Base-by-base conservation (phyloP, 2,797 vertebrate genomes). In the Sebastes steindachneri region DNA sequence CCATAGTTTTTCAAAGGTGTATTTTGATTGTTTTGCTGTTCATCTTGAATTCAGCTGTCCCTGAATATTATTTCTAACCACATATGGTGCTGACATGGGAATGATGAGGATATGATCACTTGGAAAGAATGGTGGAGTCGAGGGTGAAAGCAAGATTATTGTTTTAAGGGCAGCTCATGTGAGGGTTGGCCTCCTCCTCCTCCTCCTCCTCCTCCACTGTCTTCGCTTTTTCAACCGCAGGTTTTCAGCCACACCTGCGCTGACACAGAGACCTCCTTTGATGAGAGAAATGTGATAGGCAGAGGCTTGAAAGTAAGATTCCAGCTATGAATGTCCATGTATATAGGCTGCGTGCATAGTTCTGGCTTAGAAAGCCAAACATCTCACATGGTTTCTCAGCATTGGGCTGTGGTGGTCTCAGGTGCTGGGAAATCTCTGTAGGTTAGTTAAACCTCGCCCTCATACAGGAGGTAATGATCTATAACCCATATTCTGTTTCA, bases 171-270 rank as follows among this genome's bases (percentile, higher is more conserved):
- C 72, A 79, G 77, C 83, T 74, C 78, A 63, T 77, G 65, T 77
- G 67, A 82, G 75, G 48, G 63, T 71, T 58, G 76, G 63, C 75
- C 85, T 83, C 80, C 69, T 64, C 77, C 77, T 12, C 62, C 69
- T 12, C 62, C 69, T 33, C 37, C 58, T 65, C 54, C 26, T 9
- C 68, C 54, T 64, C 80, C 21, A 33, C 78, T 70, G 68, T 76
- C 84, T 88, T 87, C 71, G 35, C 65, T 87, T 89, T 80, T 73
- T 60, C 41, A 90, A 85, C 89, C 85, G 53, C 85, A 88, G 78
- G 66, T 88, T 92, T 92, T 77, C 88, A 90, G 84, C 85, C 93
- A 92, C 90, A 92, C 93, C 92, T 94, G 88, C 68, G 57, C 67
- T 12, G 63, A 89, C 83, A 93, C 87, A 94, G 79, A 90, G 82